Evolutionary conservation across 2,888 invertebrate species (phyloP).

Genomic region (Pterostichus madidus): DNA sequence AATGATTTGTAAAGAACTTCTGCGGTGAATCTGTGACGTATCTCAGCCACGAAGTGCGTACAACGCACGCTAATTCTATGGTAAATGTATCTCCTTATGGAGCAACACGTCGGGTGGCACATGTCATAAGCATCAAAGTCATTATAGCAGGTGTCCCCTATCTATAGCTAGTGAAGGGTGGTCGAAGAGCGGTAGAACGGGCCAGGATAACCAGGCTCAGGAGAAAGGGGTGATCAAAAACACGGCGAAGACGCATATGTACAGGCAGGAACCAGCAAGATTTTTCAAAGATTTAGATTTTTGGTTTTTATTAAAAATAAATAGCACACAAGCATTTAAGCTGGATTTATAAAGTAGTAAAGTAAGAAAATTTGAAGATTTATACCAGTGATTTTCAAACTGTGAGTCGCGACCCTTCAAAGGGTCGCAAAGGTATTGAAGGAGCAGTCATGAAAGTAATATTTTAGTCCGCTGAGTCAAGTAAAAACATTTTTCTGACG

Average conservation of each 20-base stretch:
- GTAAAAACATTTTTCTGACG: too few species aligned
- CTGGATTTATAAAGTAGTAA: too few species aligned
- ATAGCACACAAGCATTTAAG: too few species aligned
- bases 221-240: constrained; percentile 1
- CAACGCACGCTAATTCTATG: constrained; percentile 47
- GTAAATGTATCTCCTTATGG: constrained; percentile 21
- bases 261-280: background rate
- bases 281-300: background rate
- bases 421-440: too few species aligned
- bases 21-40: background rate
- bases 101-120: constrained; percentile 58
- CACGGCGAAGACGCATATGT: background rate
- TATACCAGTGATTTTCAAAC: too few species aligned
- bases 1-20: too few species aligned
- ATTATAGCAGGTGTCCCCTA: constrained; percentile 65
- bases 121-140: constrained; percentile 63
- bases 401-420: too few species aligned
- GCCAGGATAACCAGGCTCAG: constrained; percentile 19
- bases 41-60: background rate
- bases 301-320: too few species aligned
- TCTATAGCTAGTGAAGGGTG: constrained; percentile 40
- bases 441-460: too few species aligned
- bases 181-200: background rate
- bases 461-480: too few species aligned
- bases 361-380: too few species aligned